Evolutionary conservation across 2,888 invertebrate genomes (phyloP).

Genomic region (Hemaris fuciformis): DNA sequence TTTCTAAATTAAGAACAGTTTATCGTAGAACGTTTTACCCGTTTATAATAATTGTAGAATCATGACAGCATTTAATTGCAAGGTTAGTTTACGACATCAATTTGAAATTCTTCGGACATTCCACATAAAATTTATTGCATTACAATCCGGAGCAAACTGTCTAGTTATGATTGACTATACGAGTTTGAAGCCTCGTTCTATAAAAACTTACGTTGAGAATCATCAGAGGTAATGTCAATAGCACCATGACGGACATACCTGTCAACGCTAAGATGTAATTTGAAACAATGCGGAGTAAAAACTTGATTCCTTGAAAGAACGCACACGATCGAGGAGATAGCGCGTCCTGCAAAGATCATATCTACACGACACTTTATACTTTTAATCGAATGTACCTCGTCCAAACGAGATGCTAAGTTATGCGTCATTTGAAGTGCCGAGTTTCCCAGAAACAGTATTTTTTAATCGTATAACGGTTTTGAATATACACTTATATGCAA

Average conservation of each 20-base stretch:
- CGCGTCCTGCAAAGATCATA: background rate
- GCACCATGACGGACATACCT: background rate
- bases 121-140: background rate
- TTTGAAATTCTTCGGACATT: background rate
- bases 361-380: background rate
- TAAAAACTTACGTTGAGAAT: background rate
- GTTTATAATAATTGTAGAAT: too few species aligned
- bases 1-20: too few species aligned
- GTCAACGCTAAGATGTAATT: background rate
- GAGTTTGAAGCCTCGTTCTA: too few species aligned
- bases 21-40: too few species aligned
- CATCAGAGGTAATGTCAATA: background rate
- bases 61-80: too few species aligned
- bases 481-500: background rate
- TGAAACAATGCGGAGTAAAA: background rate
- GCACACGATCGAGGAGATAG: background rate
- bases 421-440: background rate
- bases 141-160: background rate
- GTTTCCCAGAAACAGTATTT: background rate
- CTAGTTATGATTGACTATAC: background rate
- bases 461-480: background rate
- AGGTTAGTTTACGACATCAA: background rate
- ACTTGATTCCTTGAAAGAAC: slow-evolving; percentile 6
- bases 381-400: slow-evolving; percentile 1
- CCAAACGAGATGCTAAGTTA: background rate